Percentiles rank a stretch among this genome's conserved stretches.
Evolutionary conservation across 1,140 invertebrate genomes (phyloP).

Genomic region (Choristoneura fumiferana): DNA sequence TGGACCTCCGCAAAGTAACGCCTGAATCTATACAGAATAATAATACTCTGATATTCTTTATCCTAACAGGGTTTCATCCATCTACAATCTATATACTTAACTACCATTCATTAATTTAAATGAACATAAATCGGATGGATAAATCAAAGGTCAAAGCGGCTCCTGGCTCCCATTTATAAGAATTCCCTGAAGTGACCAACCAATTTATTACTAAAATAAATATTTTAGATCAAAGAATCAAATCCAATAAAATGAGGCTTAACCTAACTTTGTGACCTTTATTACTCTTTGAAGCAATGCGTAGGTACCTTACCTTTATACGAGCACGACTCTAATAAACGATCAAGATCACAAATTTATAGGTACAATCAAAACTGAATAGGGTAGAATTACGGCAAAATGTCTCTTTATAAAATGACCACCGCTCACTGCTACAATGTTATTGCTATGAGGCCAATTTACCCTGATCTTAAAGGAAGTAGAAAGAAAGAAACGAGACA

Average conservation of each 20-base stretch:
- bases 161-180: no score
- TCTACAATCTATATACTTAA: no score
- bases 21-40: no score
- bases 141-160: no score
- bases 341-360: conserved; percentile 31
- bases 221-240: no score
- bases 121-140: no score
- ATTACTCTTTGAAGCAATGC: not conserved
- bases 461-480: conserved; percentile 22
- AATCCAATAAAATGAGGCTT: not conserved
- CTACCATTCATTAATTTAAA: no score
- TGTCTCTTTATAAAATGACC: conserved; percentile 40
- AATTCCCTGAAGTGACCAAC: no score
- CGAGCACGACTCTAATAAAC: conserved; percentile 25
- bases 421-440: conserved; percentile 35
- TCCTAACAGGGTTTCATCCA: no score
- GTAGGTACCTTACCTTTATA: conserved; percentile 19
- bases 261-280: not conserved
- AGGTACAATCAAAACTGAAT: conserved; percentile 40
- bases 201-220: no score
- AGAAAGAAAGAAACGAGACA: conserved; percentile 1
- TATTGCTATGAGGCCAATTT: conserved; percentile 34
- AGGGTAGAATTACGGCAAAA: conserved; percentile 32
- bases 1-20: no score
- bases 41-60: no score